phyloP scores from a whole-genome alignment of 2,888 invertebrate genomes.

The Plebejus anna region DNA sequence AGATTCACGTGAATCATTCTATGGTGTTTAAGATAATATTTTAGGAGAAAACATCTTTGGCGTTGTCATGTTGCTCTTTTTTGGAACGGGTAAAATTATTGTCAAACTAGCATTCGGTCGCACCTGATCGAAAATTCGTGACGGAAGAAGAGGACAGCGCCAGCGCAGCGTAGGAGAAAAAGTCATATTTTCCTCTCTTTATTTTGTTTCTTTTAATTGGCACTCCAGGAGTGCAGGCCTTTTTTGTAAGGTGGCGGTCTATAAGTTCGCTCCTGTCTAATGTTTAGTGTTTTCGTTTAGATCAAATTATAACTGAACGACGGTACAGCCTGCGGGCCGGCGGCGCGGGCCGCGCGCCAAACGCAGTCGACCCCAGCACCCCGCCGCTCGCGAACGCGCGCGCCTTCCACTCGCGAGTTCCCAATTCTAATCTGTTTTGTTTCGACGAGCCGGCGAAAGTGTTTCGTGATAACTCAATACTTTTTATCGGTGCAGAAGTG shows the following conservation, averaged over 20 bases:
- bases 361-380: conserved; percentile 24
- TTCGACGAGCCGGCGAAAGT: background rate
- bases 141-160: no score
- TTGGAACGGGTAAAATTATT: no score
- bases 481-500: background rate
- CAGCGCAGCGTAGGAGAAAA: no score
- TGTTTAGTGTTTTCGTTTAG: background rate
- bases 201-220: no score
- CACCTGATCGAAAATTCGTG: no score
- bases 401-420: conserved; percentile 23
- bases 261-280: background rate
- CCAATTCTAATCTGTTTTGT: background rate
- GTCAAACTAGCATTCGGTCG: no score
- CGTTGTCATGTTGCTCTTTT: no score
- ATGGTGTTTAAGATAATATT: background rate
- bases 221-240: no score
- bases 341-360: conserved; percentile 33
- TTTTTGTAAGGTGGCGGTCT: no score
- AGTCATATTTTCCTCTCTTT: no score
- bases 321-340: conserved; percentile 15
- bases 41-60: no score
- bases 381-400: conserved; percentile 25
- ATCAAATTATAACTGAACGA: background rate
- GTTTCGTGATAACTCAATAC: background rate
- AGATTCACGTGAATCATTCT: background rate